A percentile compares a stretch with the other conserved stretches of the same genome.
These are phyloP conservation scores for Mythimna pallens DNA, from an alignment of 2,888 invertebrate species.

Conservation along the genomic window DNA sequence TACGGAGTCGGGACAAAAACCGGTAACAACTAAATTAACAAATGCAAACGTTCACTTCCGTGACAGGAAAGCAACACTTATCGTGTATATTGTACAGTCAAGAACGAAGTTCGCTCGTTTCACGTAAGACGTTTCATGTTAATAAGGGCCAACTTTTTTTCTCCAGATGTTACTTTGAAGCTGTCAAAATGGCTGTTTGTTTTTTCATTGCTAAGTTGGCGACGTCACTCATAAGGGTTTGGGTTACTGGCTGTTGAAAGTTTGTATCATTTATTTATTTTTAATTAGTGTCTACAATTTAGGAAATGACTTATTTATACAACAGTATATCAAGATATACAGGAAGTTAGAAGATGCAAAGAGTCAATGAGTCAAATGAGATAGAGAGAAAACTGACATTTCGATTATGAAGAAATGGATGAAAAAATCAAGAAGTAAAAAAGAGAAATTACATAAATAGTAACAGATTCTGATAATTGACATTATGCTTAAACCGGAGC, in stretches of 20 bases:
- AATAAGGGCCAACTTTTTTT: constrained; percentile 51
- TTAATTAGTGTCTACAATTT: constrained; percentile 1
- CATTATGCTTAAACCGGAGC: not conserved
- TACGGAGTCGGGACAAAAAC: constrained; percentile 70
- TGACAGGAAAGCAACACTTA: constrained; percentile 86
- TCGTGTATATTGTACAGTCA: constrained; percentile 74
- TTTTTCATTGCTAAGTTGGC: constrained; percentile 36
- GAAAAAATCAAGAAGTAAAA: not conserved
- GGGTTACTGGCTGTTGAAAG: constrained; percentile 34
- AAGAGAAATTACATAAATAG: not conserved
- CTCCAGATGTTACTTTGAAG: constrained; percentile 32
- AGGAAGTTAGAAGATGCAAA: not conserved
- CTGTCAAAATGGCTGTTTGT: constrained; percentile 46
- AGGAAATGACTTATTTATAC: not conserved
- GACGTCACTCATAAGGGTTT: constrained; percentile 20
- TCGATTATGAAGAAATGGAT: not conserved
- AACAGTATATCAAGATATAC: not conserved
- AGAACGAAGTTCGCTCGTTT: constrained; percentile 61
- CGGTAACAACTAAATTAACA: constrained; percentile 83
- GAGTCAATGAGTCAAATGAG: too few relatives aligned
- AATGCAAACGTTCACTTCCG: constrained; percentile 80
- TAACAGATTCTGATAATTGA: not conserved
- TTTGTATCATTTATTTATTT: constrained; percentile 28
- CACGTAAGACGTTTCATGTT: constrained; percentile 58
- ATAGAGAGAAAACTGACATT: not conserved